Conservation (phyloP, 2,797 vertebrate species). For the Eulemur rubriventer region DNA sequence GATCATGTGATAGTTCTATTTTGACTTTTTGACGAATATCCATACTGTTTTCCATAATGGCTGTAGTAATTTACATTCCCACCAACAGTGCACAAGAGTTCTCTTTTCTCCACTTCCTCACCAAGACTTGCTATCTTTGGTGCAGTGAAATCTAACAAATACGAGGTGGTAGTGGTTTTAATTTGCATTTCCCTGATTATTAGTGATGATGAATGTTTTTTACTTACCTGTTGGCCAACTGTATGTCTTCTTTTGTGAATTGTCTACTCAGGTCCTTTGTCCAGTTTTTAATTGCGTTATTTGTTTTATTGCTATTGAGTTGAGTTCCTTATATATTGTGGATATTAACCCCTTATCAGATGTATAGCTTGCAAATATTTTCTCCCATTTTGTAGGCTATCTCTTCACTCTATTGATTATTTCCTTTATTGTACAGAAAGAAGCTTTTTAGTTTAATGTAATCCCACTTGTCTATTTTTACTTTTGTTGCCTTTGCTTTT, state of each 20-base stretch:
- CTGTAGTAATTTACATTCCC: not conserved
- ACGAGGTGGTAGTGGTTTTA: not conserved
- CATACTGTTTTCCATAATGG: not conserved
- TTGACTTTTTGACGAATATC: not conserved
- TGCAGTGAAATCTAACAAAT: not conserved
- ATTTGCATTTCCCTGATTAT: not conserved
- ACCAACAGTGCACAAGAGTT: not conserved
- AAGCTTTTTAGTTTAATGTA: not conserved
- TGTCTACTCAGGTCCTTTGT: not conserved
- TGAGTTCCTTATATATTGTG: not conserved
- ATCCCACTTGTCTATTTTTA: not conserved
- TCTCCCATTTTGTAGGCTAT: not conserved
- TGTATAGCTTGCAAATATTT: not conserved
- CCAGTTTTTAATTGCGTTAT: not conserved
- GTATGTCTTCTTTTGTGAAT: not conserved
- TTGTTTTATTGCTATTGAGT: not conserved
- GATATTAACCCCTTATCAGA: not conserved
- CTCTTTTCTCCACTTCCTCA: not conserved
- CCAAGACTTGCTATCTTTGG: not conserved
- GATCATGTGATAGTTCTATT: not conserved
- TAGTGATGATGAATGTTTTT: not conserved
- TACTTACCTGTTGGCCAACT: not conserved
- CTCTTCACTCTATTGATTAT: not conserved
- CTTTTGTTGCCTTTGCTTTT: not conserved
- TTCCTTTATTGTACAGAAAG: not conserved